A percentile compares a stretch with the other conserved stretches of the same genome.
These are phyloP conservation scores for Olivierus martensii DNA, from an alignment of 1,140 invertebrate genomes.

Conservation along the genomic window DNA sequence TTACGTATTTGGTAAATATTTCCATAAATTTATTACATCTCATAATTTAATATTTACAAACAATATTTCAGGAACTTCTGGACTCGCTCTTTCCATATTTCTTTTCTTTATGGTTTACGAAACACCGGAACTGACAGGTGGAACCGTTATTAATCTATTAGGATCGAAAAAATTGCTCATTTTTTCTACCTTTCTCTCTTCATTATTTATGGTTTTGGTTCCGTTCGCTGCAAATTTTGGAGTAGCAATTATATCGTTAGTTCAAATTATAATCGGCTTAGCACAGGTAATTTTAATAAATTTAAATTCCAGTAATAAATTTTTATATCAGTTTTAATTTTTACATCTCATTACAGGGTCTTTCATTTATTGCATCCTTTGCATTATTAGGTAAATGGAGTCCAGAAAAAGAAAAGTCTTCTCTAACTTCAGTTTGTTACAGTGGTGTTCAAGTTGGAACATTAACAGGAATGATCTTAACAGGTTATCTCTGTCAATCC, in stretches of 20 bases:
- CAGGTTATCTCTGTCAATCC: constrained; percentile 9
- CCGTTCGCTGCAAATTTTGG: constrained; percentile 42
- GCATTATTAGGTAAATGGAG: not conserved
- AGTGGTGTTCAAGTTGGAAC: constrained; percentile 2
- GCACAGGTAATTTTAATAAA: constrained; percentile 25
- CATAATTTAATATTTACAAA: constrained; percentile 30
- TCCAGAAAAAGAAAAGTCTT: not conserved
- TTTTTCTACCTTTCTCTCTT: constrained; percentile 61
- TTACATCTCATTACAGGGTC: not conserved
- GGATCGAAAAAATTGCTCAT: constrained; percentile 75
- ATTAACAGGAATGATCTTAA: constrained; percentile 6
- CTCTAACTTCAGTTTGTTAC: not conserved
- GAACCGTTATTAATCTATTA: constrained; percentile 53
- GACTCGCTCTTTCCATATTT: too few species aligned
- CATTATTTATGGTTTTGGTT: constrained; percentile 62
- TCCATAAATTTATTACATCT: constrained; percentile 56
- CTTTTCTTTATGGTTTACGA: too few species aligned
- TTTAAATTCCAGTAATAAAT: too few species aligned
- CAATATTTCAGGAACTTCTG: too few species aligned
- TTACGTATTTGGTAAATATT: constrained; percentile 11
- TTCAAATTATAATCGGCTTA: constrained; percentile 28
- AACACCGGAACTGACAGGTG: constrained; percentile 45
- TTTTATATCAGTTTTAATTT: too few species aligned
- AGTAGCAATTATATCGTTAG: constrained; percentile 27
- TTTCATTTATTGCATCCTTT: not conserved